Percentiles rank a stretch among this genome's conserved stretches.
These are phyloP conservation scores for Tapirus indicus DNA, from an alignment of 2,797 vertebrate species.

Conservation along the genomic window DNA sequence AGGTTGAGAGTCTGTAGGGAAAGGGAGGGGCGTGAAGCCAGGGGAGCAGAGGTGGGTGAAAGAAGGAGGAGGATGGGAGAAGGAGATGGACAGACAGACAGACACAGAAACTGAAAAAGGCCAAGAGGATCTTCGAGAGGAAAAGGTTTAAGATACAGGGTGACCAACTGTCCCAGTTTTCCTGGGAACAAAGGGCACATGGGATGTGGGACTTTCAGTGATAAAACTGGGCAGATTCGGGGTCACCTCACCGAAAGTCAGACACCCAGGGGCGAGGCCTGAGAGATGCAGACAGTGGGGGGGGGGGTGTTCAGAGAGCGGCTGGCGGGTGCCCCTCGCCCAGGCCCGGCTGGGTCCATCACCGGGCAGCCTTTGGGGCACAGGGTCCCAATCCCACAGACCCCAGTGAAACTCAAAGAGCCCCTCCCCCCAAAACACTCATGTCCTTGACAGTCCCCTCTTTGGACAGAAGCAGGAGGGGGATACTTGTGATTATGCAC, in stretches of 20 bases:
- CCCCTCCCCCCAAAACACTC: too few relatives aligned
- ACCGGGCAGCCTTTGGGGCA: not conserved
- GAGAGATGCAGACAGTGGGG: not conserved
- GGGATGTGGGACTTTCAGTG: rapidly evolving
- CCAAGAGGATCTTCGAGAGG: too few relatives aligned
- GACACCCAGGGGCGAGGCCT: not conserved
- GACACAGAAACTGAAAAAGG: not conserved
- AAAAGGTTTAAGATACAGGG: not conserved
- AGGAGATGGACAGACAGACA: not conserved
- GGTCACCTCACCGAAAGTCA: not conserved
- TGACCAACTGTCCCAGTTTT: rapidly evolving
- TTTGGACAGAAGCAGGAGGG: not conserved
- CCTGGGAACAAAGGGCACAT: not conserved
- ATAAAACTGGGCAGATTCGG: rapidly evolving
- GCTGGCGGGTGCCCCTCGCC: not conserved
- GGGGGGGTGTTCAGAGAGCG: not conserved
- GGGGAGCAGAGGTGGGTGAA: too few relatives aligned
- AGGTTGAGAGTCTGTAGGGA: not conserved
- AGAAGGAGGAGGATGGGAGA: not conserved
- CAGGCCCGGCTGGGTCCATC: not conserved
- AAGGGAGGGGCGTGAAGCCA: too few relatives aligned
- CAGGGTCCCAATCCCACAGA: not conserved
- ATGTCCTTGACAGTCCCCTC: not conserved
- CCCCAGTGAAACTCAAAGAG: not conserved
- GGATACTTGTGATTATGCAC: not conserved